Evolutionary conservation across 2,113 vertebrate genomes (phyloP).

Genomic region (Elephas maximus): DNA sequence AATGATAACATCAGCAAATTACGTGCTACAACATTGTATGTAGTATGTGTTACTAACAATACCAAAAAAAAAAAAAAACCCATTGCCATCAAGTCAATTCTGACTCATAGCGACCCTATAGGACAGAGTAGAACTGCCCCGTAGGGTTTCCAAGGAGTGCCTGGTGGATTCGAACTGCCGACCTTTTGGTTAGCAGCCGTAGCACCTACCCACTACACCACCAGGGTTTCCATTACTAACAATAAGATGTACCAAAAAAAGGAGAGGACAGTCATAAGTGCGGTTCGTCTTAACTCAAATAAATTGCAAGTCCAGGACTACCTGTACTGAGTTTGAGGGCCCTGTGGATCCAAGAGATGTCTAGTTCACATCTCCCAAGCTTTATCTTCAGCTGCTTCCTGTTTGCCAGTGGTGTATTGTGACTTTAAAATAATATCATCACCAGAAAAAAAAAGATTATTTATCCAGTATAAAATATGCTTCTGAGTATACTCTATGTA

Average conservation of each 20-base stretch:
- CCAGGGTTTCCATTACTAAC: too few relatives aligned
- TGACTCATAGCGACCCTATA: too few relatives aligned
- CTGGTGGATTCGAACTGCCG: too few relatives aligned
- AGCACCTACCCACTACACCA: too few relatives aligned
- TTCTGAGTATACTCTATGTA: background rate
- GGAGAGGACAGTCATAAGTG: too few relatives aligned
- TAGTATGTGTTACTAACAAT: background rate
- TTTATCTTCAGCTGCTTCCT: slow-evolving; percentile 62
- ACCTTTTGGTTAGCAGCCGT: too few relatives aligned
- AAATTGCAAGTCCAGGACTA: background rate
- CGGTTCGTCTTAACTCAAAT: background rate
- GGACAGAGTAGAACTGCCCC: too few relatives aligned
- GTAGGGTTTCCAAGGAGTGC: too few relatives aligned
- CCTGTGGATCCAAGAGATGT: background rate
- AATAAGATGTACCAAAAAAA: background rate
- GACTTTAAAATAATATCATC: slow-evolving; percentile 13
- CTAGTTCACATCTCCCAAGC: background rate
- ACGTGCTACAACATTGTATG: background rate
- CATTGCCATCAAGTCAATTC: too few relatives aligned
- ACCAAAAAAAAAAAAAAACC: background rate
- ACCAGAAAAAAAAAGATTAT: background rate
- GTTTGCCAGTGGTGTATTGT: slow-evolving; percentile 8
- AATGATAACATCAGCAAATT: background rate
- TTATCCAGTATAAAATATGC: slow-evolving; percentile 3
- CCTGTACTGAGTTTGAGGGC: background rate